Percentiles rank a stretch among this genome's conserved stretches.
Conservation (phyloP, 2,797 vertebrate species). For the Paramormyrops hopkinsi region DNA sequence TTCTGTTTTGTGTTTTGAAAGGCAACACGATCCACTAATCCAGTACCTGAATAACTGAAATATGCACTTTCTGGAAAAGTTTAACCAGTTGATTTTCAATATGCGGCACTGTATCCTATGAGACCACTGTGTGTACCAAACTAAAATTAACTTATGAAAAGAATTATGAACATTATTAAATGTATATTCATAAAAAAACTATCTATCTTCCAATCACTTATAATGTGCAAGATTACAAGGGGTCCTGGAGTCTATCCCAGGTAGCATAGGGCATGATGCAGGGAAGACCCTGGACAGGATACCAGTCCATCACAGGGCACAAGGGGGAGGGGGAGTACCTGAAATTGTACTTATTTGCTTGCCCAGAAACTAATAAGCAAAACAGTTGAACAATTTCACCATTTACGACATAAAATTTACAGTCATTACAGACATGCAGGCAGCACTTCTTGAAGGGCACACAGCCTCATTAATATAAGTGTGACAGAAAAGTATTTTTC, state of each 20-base stretch:
- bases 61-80: not conserved
- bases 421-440: not conserved
- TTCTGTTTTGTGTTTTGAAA: not conserved
- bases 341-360: not conserved
- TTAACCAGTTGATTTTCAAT: not conserved
- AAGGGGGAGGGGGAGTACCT: not conserved
- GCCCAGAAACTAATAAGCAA: not conserved
- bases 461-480: not conserved
- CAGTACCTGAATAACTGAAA: not conserved
- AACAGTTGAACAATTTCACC: not conserved
- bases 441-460: not conserved
- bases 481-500: slow-evolving; percentile 4
- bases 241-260: not conserved
- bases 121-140: not conserved
- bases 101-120: not conserved
- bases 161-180: not conserved
- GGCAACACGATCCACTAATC: not conserved
- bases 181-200: not conserved
- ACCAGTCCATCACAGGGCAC: not conserved
- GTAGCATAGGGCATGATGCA: not conserved
- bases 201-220: not conserved
- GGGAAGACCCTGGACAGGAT: too few species aligned
- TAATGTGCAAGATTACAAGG: not conserved
- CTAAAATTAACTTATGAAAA: not conserved
- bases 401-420: not conserved